A percentile compares a stretch with the other conserved stretches of the same genome.
Conservation (phyloP, 2,888 invertebrate genomes). For the Hipparchia sbordonii region DNA sequence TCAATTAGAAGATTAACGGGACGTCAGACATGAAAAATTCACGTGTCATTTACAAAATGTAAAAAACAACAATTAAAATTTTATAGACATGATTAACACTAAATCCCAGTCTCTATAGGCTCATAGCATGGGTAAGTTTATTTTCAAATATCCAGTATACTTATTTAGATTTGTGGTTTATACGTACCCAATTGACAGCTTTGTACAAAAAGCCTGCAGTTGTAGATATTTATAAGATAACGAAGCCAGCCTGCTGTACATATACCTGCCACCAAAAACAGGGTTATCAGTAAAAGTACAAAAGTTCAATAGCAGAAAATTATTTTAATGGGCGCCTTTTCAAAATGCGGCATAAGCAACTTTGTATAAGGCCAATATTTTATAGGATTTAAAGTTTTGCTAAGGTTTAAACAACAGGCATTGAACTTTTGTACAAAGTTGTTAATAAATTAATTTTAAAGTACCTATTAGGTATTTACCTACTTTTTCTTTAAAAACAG, state of each 20-base stretch:
- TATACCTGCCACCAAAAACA: constrained; percentile 58
- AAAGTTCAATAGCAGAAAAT: constrained; percentile 62
- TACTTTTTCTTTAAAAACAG: constrained; percentile 43
- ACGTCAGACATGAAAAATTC: constrained; percentile 58
- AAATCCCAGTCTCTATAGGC: constrained; percentile 25
- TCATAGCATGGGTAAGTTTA: constrained; percentile 69
- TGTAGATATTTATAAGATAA: constrained; percentile 35
- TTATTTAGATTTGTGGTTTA: constrained; percentile 28
- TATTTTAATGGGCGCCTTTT: not conserved
- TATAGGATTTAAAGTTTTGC: too few species aligned
- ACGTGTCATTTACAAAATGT: constrained; percentile 50
- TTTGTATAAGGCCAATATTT: too few species aligned
- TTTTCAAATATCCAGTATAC: not conserved
- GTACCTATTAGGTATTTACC: not conserved
- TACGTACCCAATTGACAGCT: constrained; percentile 58
- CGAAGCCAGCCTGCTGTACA: constrained; percentile 59
- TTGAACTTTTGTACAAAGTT: constrained; percentile 78
- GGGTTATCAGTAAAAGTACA: constrained; percentile 49
- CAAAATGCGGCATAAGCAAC: too few species aligned
- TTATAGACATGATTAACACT: constrained; percentile 38
- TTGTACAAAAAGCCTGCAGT: constrained; percentile 70
- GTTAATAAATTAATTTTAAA: constrained; percentile 43
- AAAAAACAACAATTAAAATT: constrained; percentile 45
- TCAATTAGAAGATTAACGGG: constrained; percentile 41
- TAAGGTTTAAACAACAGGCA: constrained; percentile 46